Conservation (phyloP, 1,140 invertebrate genomes). For the Melanaphis sacchari region DNA sequence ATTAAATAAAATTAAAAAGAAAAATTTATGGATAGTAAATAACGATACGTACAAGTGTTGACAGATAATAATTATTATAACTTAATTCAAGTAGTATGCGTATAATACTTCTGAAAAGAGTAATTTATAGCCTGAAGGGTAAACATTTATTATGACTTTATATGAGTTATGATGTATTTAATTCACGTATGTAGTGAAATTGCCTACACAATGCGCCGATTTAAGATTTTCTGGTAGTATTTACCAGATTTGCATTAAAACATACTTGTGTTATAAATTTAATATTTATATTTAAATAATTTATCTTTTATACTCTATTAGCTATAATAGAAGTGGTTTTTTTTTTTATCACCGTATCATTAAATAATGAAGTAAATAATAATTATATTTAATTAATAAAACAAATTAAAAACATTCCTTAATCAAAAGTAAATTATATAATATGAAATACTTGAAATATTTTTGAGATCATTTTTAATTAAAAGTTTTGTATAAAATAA, state of each 20-base stretch:
- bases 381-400: neutral
- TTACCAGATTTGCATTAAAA: neutral
- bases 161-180: neutral
- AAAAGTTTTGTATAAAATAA: neutral
- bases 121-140: neutral
- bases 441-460: neutral
- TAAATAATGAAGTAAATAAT: too few relatives aligned
- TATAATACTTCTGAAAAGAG: neutral
- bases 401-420: too few relatives aligned
- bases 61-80: neutral
- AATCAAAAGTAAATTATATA: too few relatives aligned
- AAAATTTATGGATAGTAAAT: neutral
- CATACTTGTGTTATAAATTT: too few relatives aligned
- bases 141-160: constrained; percentile 17
- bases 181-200: constrained; percentile 19
- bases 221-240: neutral
- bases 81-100: neutral
- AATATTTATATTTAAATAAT: neutral
- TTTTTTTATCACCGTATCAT: too few relatives aligned
- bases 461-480: neutral
- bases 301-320: neutral
- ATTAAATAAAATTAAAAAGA: neutral
- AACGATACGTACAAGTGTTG: too few relatives aligned
- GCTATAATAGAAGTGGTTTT: too few relatives aligned
- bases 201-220: constrained; percentile 25